Base-by-base conservation (phyloP, 2,113 vertebrate species). In the Thalassarche chlororhynchos region DNA sequence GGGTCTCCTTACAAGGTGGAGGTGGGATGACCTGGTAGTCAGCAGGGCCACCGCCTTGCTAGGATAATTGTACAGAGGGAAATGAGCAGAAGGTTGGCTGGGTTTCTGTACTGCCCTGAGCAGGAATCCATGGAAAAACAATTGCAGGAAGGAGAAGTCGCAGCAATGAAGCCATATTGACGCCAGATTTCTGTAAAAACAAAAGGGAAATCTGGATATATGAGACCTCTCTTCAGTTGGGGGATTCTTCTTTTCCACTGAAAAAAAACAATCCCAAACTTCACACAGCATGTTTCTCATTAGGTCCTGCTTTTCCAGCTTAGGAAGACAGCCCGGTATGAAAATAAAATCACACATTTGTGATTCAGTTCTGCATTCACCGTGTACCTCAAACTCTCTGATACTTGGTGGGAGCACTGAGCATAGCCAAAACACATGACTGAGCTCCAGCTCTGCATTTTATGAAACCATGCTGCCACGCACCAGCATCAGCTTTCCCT, bases 71-170 rank as follows among this genome's bases (percentile, higher is more conserved):
- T 44, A 40, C 15, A 77, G 38, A 29, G 24, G 70, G 13, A 65
- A 70, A 60, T 81, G 47, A 31, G 46, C 64, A 87, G 55, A 55
- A 82, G 38, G 42, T n/a, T 76, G 81, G 60, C 64, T 78, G 55
- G 5, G 24, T 31, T 89, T 90, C 34, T 54, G 38, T 54, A 29
- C 84, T 84, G 77, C 62, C 81, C 72, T 3, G 2, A 70, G 52
- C 81, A 77, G 88, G 78, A 96, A 93, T 91, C 87, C 66, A 34
- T 61, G 60, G 75, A 77, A 93, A 96, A 97, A 97, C 96, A 97
- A 97, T 97, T 85, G 85, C 75, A 90, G 95, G 97, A 97, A 97
- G 80, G 83, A 93, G 74, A 96, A 80, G 84, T 76, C 28, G 0
- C 34, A 89, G 80, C 76, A 55, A 32, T n/a, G 44, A 85, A 82